These are phyloP conservation scores for Gallinago jamesoni DNA, from an alignment of 2,113 vertebrate species.

Conservation along the genomic window DNA sequence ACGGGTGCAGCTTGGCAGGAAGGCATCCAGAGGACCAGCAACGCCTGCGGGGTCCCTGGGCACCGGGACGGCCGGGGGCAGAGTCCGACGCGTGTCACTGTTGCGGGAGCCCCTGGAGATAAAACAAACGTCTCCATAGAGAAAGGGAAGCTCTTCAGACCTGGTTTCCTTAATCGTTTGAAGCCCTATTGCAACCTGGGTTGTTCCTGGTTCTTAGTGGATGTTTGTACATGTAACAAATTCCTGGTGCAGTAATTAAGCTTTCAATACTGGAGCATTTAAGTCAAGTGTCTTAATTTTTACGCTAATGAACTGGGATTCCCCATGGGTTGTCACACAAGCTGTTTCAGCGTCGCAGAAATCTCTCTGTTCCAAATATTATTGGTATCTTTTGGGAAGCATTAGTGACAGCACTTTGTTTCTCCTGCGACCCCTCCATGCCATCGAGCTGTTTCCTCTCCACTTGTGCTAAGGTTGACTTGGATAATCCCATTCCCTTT, in stretches of 20 bases:
- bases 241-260: not conserved
- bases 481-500: not conserved
- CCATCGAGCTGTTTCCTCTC: not conserved
- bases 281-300: slow-evolving; percentile 10
- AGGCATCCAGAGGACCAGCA: not conserved
- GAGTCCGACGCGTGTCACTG: fast-evolving
- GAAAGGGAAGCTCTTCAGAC: not conserved
- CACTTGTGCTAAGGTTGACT: not conserved
- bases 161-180: not conserved
- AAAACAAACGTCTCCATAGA: not conserved
- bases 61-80: not conserved
- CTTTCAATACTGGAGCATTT: not conserved
- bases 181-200: not conserved
- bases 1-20: not conserved
- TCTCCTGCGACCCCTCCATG: not conserved
- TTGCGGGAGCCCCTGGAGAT: not conserved
- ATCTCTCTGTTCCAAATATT: not conserved
- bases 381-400: not conserved
- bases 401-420: not conserved
- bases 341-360: not conserved
- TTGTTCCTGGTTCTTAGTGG: not conserved
- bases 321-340: not conserved
- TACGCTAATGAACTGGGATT: not conserved
- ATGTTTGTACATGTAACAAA: not conserved
- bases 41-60: not conserved